A percentile compares a stretch with the other conserved stretches of the same genome.
These are phyloP conservation scores for Camponotus floridanus DNA, from an alignment of 1,140 invertebrate species.

Conservation along the genomic window DNA sequence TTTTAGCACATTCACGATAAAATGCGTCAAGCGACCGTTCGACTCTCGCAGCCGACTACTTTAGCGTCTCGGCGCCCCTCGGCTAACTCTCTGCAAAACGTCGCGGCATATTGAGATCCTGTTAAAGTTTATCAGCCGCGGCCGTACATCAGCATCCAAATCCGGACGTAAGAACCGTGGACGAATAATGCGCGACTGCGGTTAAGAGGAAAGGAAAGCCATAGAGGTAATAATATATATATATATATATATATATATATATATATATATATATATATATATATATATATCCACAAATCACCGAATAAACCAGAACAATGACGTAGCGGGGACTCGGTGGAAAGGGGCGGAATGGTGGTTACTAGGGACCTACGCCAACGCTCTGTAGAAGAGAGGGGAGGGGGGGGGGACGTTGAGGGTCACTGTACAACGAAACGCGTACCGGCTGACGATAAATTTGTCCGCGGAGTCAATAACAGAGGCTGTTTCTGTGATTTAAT, in stretches of 20 bases:
- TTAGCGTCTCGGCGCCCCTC: slow-evolving; percentile 24
- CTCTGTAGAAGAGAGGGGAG: slow-evolving; percentile 64
- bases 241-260: slow-evolving; percentile 41
- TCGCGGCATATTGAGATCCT: slow-evolving; percentile 48
- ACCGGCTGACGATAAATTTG: slow-evolving; percentile 85
- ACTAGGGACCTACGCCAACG: slow-evolving; percentile 72
- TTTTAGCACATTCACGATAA: slow-evolving; percentile 86
- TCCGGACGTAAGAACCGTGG: slow-evolving; percentile 22
- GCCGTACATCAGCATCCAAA: slow-evolving; percentile 9
- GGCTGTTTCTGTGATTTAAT: slow-evolving; percentile 86
- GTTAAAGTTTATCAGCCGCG: slow-evolving; percentile 53
- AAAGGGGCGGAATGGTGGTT: slow-evolving; percentile 63
- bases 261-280: slow-evolving; percentile 80
- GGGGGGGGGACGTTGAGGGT: slow-evolving; percentile 70
- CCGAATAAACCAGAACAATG: slow-evolving; percentile 86
- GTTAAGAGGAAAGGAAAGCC: slow-evolving; percentile 45
- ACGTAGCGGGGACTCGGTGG: slow-evolving; percentile 75
- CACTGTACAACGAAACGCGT: slow-evolving; percentile 80
- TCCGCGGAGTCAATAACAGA: slow-evolving; percentile 86
- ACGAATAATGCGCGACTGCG: slow-evolving; percentile 18
- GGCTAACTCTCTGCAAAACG: slow-evolving; percentile 47
- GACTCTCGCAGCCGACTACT: slow-evolving; percentile 60
- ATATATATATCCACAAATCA: slow-evolving; percentile 82
- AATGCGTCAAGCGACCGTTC: slow-evolving; percentile 78
- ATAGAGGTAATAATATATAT: slow-evolving; percentile 78